phyloP scores from a whole-genome alignment of 1,140 invertebrate species.

The Elymnias hypermnestra region DNA sequence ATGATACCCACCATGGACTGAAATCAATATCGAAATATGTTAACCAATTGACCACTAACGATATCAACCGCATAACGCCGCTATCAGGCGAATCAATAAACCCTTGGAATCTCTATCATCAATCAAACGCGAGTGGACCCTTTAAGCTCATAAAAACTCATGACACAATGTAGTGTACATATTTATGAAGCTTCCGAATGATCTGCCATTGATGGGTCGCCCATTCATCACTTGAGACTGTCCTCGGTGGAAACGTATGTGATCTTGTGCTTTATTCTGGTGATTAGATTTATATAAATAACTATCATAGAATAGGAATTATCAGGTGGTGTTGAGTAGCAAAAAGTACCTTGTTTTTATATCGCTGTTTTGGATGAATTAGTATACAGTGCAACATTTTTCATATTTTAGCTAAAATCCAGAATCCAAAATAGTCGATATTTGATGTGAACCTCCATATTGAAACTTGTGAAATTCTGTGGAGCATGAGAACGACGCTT shows the following conservation, averaged over 20 bases:
- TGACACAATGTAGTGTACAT: conserved; percentile 59
- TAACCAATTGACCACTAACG: conserved; percentile 35
- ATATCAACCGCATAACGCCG: conserved; percentile 10
- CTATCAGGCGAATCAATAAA: conserved; percentile 56
- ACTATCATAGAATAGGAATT: no score
- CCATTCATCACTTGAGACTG: conserved; percentile 43
- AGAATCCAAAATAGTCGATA: no score
- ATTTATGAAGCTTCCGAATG: conserved; percentile 63
- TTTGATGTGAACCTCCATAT: no score
- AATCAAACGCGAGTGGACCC: conserved; percentile 50
- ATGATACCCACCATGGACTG: no score
- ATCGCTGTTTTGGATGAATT: no score
- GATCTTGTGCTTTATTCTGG: neutral
- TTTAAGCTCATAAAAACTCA: conserved; percentile 57
- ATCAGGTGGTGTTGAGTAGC: no score
- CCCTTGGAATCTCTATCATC: conserved; percentile 43
- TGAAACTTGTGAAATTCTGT: no score
- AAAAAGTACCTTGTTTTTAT: no score
- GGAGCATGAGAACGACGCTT: no score
- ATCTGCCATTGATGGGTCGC: conserved; percentile 53
- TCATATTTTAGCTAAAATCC: no score
- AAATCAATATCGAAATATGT: conserved; percentile 2
- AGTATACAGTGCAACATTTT: no score
- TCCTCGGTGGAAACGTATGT: neutral
- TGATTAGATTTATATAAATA: neutral